Evolutionary conservation across 2,113 vertebrate genomes (phyloP), one percentile per base, ranked within the genome.

Genomic region (Odocoileus hemionus): DNA sequence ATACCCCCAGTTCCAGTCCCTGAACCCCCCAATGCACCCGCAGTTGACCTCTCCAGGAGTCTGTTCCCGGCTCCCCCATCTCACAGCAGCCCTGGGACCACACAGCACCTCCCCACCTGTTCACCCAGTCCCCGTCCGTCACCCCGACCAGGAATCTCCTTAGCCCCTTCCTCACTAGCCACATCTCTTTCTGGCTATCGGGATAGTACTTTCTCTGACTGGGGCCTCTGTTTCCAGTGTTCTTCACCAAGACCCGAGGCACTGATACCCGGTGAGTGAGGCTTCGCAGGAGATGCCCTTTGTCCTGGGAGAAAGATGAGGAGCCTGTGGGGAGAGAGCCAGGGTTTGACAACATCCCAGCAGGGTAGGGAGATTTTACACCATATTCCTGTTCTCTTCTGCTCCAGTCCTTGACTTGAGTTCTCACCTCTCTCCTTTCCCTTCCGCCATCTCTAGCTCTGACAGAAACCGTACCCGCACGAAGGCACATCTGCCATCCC

Each of bases 261-360:
- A 97, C 97, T 17, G 95, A 98, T 3, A 97, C 97, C 54, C 17
- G 83, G 97, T 98, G 79, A 98, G 97, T 97, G 79, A 89, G 28
- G 11, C 64, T 50, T 79, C 45, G 33, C 21, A 67, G 78, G 28
- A 93, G 50, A n/a, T 19, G 61, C n/a, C 30, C 61, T 82, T 91
- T 82, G 57, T 87, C 23, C 33, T 50, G 58, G 94, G 86, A 90
- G 74, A 88, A 85, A 45, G 52, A 74, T 12, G 80, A 87, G 74
- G 50, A 93, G 36, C 26, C 57, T 88, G 36, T n/a, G 45, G 58
- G 84, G 79, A 52, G 43, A 91, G 54, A 93, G 39, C 0, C 1
- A 86, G 86, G 80, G 93, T 70, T 28, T 79, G 60, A 92, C 84
- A 61, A 28, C 58, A 33, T 84, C 50, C 61, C 45, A 80, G 36